These are phyloP conservation scores for Tetrapedia diversipes DNA, from an alignment of 2,888 invertebrate genomes.

Conservation along the genomic window DNA sequence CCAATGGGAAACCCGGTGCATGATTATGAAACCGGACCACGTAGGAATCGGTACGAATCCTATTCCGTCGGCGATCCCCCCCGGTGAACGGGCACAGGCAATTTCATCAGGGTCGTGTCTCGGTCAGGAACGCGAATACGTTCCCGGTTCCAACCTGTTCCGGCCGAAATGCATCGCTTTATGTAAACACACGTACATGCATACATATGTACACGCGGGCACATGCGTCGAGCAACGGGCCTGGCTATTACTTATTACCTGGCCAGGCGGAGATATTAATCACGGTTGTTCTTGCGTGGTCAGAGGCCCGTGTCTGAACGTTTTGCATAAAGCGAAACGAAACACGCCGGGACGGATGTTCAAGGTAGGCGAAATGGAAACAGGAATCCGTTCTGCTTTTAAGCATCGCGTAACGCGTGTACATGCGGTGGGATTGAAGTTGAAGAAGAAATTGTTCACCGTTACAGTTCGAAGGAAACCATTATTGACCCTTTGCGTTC, in stretches of 20 bases:
- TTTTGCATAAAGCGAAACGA: slow-evolving; percentile 13
- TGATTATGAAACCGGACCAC: too few relatives aligned
- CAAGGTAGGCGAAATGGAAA: slow-evolving; percentile 4
- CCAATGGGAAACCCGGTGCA: too few relatives aligned
- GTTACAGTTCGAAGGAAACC: too few relatives aligned
- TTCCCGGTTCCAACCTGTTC: slow-evolving; percentile 11
- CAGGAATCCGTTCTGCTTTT: slow-evolving; percentile 3
- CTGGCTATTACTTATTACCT: slow-evolving; percentile 37
- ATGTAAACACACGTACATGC: slow-evolving; percentile 31
- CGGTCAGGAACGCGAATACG: slow-evolving; percentile 35
- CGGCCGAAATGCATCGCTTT: slow-evolving; percentile 14
- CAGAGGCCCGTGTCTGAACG: neutral
- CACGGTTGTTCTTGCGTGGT: slow-evolving; percentile 17
- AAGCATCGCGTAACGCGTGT: neutral
- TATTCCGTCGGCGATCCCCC: slow-evolving; percentile 51
- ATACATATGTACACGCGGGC: too few relatives aligned
- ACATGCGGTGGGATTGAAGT: neutral
- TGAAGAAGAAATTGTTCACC: too few relatives aligned
- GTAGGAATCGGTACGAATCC: too few relatives aligned
- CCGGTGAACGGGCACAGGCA: slow-evolving; percentile 53
- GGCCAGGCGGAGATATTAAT: slow-evolving; percentile 27
- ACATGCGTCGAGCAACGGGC: neutral
- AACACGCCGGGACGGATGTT: slow-evolving; percentile 9
- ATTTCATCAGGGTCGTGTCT: slow-evolving; percentile 49
- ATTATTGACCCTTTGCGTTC: too few relatives aligned